These are phyloP conservation scores for Gallinago solitaria DNA, from an alignment of 2,797 vertebrate species.

Conservation along the genomic window DNA sequence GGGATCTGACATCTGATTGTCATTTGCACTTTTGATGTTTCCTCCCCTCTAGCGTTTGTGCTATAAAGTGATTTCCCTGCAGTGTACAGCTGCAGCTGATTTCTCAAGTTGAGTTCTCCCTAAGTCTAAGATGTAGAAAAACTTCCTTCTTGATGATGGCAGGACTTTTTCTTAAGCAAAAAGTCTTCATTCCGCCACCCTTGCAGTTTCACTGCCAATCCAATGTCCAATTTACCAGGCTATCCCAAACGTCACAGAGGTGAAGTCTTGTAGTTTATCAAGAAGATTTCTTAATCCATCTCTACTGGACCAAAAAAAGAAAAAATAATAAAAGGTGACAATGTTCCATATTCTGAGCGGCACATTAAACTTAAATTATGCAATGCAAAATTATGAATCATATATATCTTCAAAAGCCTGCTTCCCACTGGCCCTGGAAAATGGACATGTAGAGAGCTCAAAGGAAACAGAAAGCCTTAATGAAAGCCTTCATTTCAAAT, in stretches of 20 bases:
- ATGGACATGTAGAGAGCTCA: not conserved
- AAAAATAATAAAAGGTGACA: not conserved
- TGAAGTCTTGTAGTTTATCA: not conserved
- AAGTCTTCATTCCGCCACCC: not conserved
- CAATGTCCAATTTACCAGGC: not conserved
- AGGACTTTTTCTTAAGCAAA: not conserved
- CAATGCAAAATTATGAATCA: not conserved
- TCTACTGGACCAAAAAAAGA: not conserved
- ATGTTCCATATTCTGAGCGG: not conserved
- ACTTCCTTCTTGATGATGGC: not conserved
- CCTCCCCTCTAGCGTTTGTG: not conserved
- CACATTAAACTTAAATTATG: not conserved
- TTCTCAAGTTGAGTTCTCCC: not conserved
- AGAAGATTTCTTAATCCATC: not conserved
- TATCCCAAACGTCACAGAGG: not conserved
- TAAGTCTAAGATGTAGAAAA: not conserved
- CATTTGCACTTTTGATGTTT: conserved; percentile 6
- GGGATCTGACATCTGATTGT: not conserved
- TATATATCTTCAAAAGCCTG: not conserved
- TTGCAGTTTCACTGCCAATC: not conserved
- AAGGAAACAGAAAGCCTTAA: not conserved
- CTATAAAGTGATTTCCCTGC: not conserved
- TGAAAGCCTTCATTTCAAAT: not conserved
- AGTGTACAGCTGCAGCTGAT: not conserved
- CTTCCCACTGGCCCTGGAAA: not conserved